Evolutionary conservation across 2,888 invertebrate species (phyloP).

Genomic region (Stegophylla sp.): DNA sequence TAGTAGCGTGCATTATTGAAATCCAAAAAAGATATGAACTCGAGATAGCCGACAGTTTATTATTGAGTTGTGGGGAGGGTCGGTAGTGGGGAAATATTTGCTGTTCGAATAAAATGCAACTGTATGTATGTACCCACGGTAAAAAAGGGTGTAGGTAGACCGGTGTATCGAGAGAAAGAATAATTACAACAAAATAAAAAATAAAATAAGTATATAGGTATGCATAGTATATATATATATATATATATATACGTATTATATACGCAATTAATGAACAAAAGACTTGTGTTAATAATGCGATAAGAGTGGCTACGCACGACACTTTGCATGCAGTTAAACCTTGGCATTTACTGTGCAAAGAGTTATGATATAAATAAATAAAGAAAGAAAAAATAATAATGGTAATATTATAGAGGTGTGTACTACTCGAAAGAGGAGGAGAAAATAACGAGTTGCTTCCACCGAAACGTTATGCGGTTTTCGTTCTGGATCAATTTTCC

Average conservation of each 20-base stretch:
- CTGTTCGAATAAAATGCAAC: slow-evolving; percentile 51
- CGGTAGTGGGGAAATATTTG: slow-evolving; percentile 36
- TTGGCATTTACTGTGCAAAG: slow-evolving; percentile 19
- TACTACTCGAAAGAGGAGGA: background rate
- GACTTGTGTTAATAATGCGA: slow-evolving; percentile 56
- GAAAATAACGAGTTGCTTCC: background rate
- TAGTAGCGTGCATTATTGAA: slow-evolving; percentile 54
- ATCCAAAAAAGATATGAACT: slow-evolving; percentile 49
- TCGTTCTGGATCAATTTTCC: background rate
- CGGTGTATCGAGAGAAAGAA: slow-evolving; percentile 20
- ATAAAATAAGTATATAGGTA: background rate
- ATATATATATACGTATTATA: background rate
- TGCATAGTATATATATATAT: background rate
- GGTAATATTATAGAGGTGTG: background rate
- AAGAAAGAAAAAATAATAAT: slow-evolving; percentile 5
- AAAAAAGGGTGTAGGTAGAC: slow-evolving; percentile 36
- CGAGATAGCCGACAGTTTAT: slow-evolving; percentile 51
- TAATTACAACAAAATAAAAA: slow-evolving; percentile 46
- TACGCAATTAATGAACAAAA: slow-evolving; percentile 56
- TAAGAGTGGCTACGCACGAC: slow-evolving; percentile 47
- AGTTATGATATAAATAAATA: slow-evolving; percentile 24
- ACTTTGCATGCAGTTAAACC: slow-evolving; percentile 53
- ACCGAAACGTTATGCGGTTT: background rate
- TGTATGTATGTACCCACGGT: slow-evolving; percentile 39
- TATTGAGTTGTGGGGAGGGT: slow-evolving; percentile 41